Conservation (phyloP, 2,797 vertebrate species). For the Pangasius djambal region DNA sequence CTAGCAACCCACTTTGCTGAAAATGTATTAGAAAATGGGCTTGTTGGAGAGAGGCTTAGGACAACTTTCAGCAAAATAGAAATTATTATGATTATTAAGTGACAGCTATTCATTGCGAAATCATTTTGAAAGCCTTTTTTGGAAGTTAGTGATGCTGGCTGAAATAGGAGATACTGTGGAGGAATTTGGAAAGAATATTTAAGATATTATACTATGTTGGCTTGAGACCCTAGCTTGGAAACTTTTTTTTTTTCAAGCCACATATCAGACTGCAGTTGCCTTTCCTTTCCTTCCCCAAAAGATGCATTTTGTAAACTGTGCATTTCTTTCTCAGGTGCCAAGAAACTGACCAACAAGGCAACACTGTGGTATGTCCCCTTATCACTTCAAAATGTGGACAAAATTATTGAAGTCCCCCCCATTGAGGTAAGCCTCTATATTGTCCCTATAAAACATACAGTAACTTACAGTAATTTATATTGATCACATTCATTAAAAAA, state of each 20-base stretch:
- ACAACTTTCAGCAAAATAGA: background rate
- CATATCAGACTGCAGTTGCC: background rate
- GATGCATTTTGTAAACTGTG: background rate
- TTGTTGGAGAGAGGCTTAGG: background rate
- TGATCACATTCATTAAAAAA: background rate
- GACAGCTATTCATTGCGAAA: background rate
- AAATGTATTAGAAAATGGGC: slow-evolving; percentile 42
- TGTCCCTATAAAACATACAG: background rate
- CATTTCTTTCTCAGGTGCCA: slow-evolving; percentile 77
- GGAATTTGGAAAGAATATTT: background rate
- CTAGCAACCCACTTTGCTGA: slow-evolving; percentile 56
- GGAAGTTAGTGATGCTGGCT: background rate
- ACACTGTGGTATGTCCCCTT: slow-evolving; percentile 93
- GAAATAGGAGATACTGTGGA: background rate
- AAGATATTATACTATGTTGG: background rate
- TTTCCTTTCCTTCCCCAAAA: background rate
- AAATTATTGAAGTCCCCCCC: slow-evolving; percentile 89
- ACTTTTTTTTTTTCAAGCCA: too few relatives aligned
- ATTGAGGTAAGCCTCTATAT: slow-evolving; percentile 81
- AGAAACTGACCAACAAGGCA: slow-evolving; percentile 89
- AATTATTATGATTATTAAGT: slow-evolving; percentile 24
- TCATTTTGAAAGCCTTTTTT: background rate
- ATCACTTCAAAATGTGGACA: slow-evolving; percentile 87
- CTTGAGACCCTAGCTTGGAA: background rate
- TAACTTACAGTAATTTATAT: background rate